Base-by-base conservation (phyloP, 2,888 invertebrate species). In the Thereva unica region DNA sequence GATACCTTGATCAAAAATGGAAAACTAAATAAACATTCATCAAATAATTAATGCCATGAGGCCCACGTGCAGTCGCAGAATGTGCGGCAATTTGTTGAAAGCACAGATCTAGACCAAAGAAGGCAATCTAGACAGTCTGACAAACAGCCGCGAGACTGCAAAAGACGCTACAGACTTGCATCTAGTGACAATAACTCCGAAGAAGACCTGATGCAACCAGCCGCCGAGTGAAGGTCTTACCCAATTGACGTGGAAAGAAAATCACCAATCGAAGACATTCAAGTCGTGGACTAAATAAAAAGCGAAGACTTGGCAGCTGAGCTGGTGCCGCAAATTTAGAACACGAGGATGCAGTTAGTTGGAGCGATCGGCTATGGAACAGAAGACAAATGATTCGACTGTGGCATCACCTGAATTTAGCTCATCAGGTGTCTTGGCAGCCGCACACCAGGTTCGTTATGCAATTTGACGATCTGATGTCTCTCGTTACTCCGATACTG, bases 301-400 rank as follows among this genome's bases (percentile, higher is more conserved):
- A 23, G 23, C 23, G 57, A 47, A 59, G 57, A 35, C 34, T 59
- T 47, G 35, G 47, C 37, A 38, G 12, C 47, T 45, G 47, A 59
- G 37, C 35, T 45, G 37, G 35, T 9, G 37, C 47, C 47, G 23
- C 44, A 23, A 23, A 57, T 57, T 59, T 59, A 59, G 57, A 59
- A 59, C 57, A 59, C 57, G 57, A 59, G 57, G 57, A 59, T 59
- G 57, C 57, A 59, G 37, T 57, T 47, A 59, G 57, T 38, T 37
- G 6, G 37, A 12, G 38, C 41, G 38, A 47, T 59, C 35, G 45
- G 37, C 47, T 59, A 38, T 47, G 38, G 38, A 47, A 38, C 23
- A 23, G 41, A 59, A 59, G 57, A 59, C 57, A 59, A 59, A 59
- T 59, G 45, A 59, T 37, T 44, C 57, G 42, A 12, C n/a, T 45